phyloP scores from a whole-genome alignment of 2,113 vertebrate genomes.

The Malurus alboscapulatus region DNA sequence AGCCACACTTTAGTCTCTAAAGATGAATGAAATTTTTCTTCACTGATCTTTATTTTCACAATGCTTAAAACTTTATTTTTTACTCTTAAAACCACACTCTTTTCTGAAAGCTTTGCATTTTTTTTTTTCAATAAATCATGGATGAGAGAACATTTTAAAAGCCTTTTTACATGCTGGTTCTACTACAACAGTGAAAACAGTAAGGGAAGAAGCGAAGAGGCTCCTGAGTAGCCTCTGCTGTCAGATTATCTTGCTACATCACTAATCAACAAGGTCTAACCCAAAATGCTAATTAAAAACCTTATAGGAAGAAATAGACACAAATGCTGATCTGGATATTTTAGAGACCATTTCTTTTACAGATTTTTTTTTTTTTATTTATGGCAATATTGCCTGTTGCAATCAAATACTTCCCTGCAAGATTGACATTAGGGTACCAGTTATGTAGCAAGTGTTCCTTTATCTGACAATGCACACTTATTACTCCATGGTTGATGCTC shows the following conservation, averaged over 20 bases:
- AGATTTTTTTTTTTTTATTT: rapidly evolving
- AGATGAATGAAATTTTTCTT: neutral
- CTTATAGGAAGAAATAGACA: neutral
- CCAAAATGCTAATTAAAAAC: neutral
- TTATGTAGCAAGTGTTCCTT: neutral
- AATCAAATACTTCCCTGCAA: neutral
- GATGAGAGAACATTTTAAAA: neutral
- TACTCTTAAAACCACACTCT: neutral
- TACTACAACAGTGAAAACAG: neutral
- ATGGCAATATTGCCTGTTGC: neutral
- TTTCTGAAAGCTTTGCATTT: neutral
- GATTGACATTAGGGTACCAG: neutral
- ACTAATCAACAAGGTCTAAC: neutral
- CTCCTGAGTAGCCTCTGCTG: neutral
- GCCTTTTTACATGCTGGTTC: neutral
- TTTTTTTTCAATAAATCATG: neutral
- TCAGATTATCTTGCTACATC: neutral
- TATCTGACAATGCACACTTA: neutral
- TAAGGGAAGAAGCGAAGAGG: neutral
- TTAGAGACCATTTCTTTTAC: neutral
- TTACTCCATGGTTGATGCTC: neutral
- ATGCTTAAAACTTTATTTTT: neutral
- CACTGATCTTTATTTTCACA: neutral
- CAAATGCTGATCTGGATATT: neutral
- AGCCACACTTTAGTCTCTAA: neutral